phyloP scores from a whole-genome alignment of 1,140 invertebrate genomes.

The Idris sp. region DNA sequence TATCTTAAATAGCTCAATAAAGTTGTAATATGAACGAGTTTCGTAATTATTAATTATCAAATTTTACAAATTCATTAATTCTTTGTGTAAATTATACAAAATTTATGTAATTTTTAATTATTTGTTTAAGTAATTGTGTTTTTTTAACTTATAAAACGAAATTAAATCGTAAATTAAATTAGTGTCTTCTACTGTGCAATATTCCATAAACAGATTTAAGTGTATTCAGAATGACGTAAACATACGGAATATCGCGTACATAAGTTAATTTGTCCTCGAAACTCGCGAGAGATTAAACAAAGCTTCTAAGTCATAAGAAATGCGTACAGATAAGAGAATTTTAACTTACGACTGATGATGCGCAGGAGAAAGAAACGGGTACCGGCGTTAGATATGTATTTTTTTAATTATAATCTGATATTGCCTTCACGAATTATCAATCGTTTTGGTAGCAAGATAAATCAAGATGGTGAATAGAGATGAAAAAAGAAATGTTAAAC shows the following conservation, averaged over 20 bases:
- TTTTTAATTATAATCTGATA: no score
- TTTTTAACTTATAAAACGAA: no score
- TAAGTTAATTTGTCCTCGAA: conserved; percentile 51
- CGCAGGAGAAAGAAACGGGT: conserved; percentile 19
- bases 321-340: conserved; percentile 36
- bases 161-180: no score
- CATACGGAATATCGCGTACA: conserved; percentile 39
- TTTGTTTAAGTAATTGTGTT: no score
- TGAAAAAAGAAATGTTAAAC: conserved; percentile 20
- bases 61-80: no score
- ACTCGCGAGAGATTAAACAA: conserved; percentile 52
- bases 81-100: no score
- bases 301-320: conserved; percentile 57
- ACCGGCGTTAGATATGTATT: conserved; percentile 24
- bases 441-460: conserved; percentile 39
- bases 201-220: conserved; percentile 27
- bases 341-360: conserved; percentile 25
- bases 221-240: conserved; percentile 34
- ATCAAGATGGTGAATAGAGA: conserved; percentile 17
- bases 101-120: no score
- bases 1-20: conserved; percentile 26
- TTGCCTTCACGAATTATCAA: conserved; percentile 37
- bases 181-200: neutral
- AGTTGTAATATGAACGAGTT: conserved; percentile 13
- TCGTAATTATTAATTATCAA: neutral